Evolutionary conservation across 2,888 invertebrate genomes (phyloP).

Genomic region (Helicoverpa assulta): DNA sequence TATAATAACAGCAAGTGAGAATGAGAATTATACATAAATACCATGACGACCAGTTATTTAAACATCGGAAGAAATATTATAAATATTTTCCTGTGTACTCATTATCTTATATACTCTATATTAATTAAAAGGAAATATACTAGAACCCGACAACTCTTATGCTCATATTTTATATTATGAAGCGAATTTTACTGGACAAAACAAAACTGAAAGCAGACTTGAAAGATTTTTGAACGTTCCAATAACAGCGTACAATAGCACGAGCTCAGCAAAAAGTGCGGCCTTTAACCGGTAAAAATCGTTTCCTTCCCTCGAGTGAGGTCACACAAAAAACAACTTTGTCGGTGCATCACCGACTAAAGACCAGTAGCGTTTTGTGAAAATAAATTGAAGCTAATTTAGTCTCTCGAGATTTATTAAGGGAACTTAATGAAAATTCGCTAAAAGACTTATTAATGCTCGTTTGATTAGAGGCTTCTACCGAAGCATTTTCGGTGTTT

Average conservation of each 20-base stretch:
- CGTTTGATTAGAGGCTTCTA: not conserved
- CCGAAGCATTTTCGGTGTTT: slow-evolving; percentile 14
- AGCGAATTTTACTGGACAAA: slow-evolving; percentile 10
- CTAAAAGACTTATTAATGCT: slow-evolving; percentile 5
- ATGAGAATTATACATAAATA: too few species aligned
- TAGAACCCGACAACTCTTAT: too few species aligned
- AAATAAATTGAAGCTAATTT: slow-evolving; percentile 26
- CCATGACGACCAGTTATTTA: too few species aligned
- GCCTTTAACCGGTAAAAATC: slow-evolving; percentile 68
- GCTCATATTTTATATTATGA: too few species aligned
- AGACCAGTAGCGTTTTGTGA: slow-evolving; percentile 28
- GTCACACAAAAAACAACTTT: slow-evolving; percentile 29
- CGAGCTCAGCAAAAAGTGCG: slow-evolving; percentile 59
- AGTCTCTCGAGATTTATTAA: slow-evolving; percentile 27
- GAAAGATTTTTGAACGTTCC: slow-evolving; percentile 23
- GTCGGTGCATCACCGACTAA: slow-evolving; percentile 41
- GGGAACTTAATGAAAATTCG: slow-evolving; percentile 5
- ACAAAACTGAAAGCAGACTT: slow-evolving; percentile 39
- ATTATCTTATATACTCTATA: too few species aligned
- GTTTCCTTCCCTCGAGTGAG: slow-evolving; percentile 74
- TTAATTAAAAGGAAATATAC: too few species aligned
- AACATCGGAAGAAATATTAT: too few species aligned
- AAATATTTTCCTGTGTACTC: too few species aligned
- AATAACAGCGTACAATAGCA: slow-evolving; percentile 21
- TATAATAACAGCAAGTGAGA: not conserved